A percentile compares a stretch with the other conserved stretches of the same genome.
Evolutionary conservation across 2,888 invertebrate species (phyloP).

Genomic region (Nomada fabriciana): DNA sequence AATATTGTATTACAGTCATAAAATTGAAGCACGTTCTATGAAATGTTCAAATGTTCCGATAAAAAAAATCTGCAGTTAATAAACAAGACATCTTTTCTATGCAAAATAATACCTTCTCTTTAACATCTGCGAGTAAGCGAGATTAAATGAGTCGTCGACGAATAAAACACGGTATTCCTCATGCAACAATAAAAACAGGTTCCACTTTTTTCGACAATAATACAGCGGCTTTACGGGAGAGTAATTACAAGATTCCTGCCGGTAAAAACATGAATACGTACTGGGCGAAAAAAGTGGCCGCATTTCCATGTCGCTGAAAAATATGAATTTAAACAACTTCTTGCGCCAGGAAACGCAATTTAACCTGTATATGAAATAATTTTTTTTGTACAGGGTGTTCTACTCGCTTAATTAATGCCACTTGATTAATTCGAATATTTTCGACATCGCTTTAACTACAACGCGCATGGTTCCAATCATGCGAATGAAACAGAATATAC

Average conservation of each 20-base stretch:
- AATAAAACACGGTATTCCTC: not conserved
- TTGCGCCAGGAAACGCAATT: not conserved
- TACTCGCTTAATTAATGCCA: not conserved
- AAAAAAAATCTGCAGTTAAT: not conserved
- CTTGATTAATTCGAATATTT: not conserved
- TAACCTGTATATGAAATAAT: not conserved
- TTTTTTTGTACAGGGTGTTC: not conserved
- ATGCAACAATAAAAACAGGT: not conserved
- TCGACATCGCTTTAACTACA: not conserved
- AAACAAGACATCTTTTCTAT: not conserved
- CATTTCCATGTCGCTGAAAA: conserved; percentile 16
- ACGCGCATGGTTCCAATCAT: too few relatives aligned
- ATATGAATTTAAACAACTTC: conserved; percentile 15
- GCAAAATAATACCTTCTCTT: not conserved
- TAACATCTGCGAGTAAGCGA: not conserved
- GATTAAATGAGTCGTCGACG: not conserved
- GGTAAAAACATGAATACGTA: not conserved
- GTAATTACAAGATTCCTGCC: conserved; percentile 23
- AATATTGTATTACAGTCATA: not conserved
- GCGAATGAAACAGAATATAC: not conserved
- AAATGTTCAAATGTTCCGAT: not conserved
- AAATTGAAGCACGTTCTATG: not conserved
- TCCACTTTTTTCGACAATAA: conserved; percentile 2
- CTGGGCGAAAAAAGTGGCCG: not conserved
- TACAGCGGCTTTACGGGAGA: not conserved